phyloP scores from a whole-genome alignment of 2,113 vertebrate species.

The Microtus pennsylvanicus region DNA sequence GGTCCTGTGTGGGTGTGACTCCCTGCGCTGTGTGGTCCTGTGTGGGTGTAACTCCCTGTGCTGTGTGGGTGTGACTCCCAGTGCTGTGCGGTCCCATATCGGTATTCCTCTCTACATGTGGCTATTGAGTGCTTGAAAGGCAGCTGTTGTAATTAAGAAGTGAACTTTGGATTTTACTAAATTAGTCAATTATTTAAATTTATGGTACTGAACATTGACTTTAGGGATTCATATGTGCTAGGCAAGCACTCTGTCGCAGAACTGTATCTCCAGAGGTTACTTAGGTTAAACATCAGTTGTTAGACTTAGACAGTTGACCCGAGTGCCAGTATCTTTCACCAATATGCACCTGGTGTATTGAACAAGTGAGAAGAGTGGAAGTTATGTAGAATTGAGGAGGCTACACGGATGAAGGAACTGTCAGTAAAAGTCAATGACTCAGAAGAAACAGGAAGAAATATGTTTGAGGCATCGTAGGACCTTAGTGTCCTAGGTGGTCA shows the following conservation, averaged over 20 bases:
- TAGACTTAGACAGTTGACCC: background rate
- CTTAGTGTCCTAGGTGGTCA: background rate
- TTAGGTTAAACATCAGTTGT: background rate
- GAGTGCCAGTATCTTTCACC: background rate
- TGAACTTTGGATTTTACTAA: slow-evolving; percentile 30
- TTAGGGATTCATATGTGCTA: background rate
- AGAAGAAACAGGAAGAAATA: background rate
- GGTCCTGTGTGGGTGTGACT: too few relatives aligned
- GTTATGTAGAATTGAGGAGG: background rate
- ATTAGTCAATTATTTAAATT: background rate
- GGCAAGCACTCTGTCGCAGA: too few relatives aligned
- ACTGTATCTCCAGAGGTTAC: background rate
- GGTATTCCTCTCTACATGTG: background rate
- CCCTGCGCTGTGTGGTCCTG: too few relatives aligned
- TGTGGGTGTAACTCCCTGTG: too few relatives aligned
- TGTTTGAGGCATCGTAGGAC: background rate
- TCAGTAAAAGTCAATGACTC: background rate
- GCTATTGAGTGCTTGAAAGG: background rate
- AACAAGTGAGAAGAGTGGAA: background rate
- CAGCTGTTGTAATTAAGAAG: background rate
- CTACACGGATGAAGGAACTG: background rate
- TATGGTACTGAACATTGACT: background rate
- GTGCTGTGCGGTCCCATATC: background rate
- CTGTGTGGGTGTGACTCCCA: background rate
- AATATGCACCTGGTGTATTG: background rate